Evolutionary conservation across 2,888 invertebrate genomes (phyloP).

Genomic region (Aethes cnicana): DNA sequence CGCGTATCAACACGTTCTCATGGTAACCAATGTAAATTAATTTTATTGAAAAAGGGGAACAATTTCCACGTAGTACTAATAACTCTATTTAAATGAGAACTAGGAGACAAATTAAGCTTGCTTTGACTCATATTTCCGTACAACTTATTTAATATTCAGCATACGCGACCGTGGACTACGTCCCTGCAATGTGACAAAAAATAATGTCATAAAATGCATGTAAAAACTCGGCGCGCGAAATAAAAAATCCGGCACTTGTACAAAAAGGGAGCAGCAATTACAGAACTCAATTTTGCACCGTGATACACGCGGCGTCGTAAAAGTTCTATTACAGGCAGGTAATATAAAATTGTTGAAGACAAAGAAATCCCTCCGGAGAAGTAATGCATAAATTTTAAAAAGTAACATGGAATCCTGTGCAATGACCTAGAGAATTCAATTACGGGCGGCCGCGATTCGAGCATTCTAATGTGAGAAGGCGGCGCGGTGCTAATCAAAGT

Average conservation of each 20-base stretch:
- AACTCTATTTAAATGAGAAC: too few relatives aligned
- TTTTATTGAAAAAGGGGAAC: neutral
- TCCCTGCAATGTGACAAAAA: neutral
- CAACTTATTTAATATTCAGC: neutral
- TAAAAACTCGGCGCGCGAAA: conserved; percentile 7
- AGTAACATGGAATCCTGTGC: conserved; percentile 56
- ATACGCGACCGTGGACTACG: neutral
- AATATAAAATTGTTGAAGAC: conserved; percentile 28
- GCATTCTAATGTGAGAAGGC: conserved; percentile 73
- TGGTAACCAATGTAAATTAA: conserved; percentile 1
- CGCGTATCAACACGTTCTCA: too few relatives aligned
- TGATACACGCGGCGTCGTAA: conserved; percentile 29
- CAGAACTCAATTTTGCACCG: conserved; percentile 27
- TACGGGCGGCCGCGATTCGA: conserved; percentile 69
- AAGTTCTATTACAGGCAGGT: conserved; percentile 29
- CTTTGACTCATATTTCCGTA: neutral
- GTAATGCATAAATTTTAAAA: conserved; percentile 54
- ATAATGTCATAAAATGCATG: conserved; percentile 15
- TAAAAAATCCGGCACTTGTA: conserved; percentile 21
- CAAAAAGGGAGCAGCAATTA: conserved; percentile 25
- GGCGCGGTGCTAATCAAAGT: conserved; percentile 78
- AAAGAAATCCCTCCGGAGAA: conserved; percentile 15
- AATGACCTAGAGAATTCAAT: conserved; percentile 80
- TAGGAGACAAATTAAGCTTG: neutral
- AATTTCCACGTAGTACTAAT: too few relatives aligned